phyloP scores from a whole-genome alignment of 2,888 invertebrate species.

The Zhengitettix transpicula region DNA sequence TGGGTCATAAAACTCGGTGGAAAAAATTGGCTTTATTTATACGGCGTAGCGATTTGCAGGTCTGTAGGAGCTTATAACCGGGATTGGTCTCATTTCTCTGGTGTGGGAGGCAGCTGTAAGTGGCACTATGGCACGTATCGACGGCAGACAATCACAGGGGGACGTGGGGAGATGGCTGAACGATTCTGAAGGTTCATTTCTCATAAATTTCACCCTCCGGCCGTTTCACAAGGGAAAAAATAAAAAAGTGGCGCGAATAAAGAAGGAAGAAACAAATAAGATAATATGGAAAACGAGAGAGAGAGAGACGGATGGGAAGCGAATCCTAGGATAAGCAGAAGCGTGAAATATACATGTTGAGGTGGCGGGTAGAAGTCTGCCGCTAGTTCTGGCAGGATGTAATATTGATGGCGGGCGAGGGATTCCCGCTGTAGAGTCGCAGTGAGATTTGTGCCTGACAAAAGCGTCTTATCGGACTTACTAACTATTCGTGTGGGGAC shows the following conservation, averaged over 20 bases:
- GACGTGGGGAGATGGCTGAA: constrained; percentile 14
- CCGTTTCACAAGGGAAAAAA: not conserved
- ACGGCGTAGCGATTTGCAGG: no score
- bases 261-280: not conserved
- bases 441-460: not conserved
- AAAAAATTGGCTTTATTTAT: no score
- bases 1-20: no score
- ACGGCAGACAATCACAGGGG: no score
- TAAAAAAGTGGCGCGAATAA: not conserved
- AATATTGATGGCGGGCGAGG: not conserved
- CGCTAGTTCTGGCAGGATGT: not conserved
- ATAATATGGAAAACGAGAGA: not conserved
- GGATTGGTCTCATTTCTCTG: no score
- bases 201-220: constrained; percentile 22
- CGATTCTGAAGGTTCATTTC: constrained; percentile 28
- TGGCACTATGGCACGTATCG: no score
- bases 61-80: no score
- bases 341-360: not conserved
- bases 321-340: not conserved
- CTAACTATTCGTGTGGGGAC: not conserved
- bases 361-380: not conserved
- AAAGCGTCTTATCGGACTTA: not conserved
- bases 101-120: no score
- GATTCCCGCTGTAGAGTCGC: no score
- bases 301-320: not conserved